These are phyloP conservation scores for Podarcis siculus DNA, from an alignment of 2,797 vertebrate genomes.

Conservation along the genomic window DNA sequence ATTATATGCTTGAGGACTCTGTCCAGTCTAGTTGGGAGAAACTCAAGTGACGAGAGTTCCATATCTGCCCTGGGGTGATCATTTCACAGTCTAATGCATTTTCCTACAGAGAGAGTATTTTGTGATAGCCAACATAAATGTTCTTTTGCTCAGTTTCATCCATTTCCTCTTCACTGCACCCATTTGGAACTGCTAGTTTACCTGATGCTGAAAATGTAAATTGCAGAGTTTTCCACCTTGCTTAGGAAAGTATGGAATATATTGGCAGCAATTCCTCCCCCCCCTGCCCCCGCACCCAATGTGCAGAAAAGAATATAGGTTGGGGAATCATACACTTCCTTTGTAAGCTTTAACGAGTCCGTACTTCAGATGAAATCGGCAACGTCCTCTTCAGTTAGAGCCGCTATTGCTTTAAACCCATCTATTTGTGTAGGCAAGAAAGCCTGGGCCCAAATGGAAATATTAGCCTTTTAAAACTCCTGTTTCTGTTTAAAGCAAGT, in stretches of 20 bases:
- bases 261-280: not conserved
- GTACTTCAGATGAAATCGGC: not conserved
- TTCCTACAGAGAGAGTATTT: not conserved
- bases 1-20: not conserved
- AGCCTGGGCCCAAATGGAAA: not conserved
- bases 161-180: not conserved
- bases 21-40: not conserved
- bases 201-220: not conserved
- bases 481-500: constrained; percentile 10
- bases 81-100: not conserved
- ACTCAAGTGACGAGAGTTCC: constrained; percentile 3
- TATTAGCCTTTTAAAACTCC: not conserved
- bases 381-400: not conserved
- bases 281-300: not conserved
- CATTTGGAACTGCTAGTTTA: not conserved
- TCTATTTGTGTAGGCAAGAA: not conserved
- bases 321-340: not conserved
- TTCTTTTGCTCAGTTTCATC: not conserved
- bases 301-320: not conserved
- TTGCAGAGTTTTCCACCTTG: not conserved
- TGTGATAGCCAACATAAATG: constrained; percentile 6
- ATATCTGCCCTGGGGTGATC: not conserved
- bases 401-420: not conserved
- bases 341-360: not conserved
- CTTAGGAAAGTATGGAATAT: not conserved